A percentile compares a stretch with the other conserved stretches of the same genome.
phyloP scores from a whole-genome alignment of 2,113 vertebrate genomes.

The Panthera uncia region DNA sequence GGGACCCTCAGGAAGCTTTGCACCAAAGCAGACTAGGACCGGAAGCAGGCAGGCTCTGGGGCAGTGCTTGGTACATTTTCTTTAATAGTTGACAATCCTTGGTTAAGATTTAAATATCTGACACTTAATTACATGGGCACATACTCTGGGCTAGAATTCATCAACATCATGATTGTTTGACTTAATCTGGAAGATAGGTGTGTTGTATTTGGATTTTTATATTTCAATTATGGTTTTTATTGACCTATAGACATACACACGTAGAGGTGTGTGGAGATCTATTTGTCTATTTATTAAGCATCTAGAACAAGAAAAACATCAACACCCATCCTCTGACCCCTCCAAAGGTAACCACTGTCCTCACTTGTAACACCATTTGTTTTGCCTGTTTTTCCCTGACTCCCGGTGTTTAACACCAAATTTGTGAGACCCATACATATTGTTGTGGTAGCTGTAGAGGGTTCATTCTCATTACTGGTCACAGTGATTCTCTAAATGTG shows the following conservation, averaged over 20 bases:
- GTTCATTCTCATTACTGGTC: background rate
- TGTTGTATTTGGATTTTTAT: background rate
- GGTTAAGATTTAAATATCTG: background rate
- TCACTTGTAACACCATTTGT: background rate
- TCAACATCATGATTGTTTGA: background rate
- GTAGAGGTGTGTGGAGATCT: background rate
- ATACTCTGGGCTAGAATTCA: background rate
- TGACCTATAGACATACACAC: background rate
- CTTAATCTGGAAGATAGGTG: background rate
- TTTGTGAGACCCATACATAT: background rate
- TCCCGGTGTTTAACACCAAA: background rate
- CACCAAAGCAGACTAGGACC: background rate
- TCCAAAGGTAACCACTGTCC: background rate
- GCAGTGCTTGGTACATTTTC: fast-evolving
- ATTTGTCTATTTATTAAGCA: background rate
- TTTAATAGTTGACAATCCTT: background rate
- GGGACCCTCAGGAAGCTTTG: too few species aligned
- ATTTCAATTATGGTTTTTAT: background rate
- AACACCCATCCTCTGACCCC: fast-evolving
- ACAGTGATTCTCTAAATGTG: background rate
- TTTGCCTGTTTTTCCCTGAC: background rate
- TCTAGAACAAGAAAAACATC: background rate
- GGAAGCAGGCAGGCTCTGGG: background rate
- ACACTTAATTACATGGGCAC: background rate
- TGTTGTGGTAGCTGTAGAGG: background rate